These are phyloP conservation scores for Dichetophora obliterata DNA, from an alignment of 2,888 invertebrate genomes.

Conservation along the genomic window DNA sequence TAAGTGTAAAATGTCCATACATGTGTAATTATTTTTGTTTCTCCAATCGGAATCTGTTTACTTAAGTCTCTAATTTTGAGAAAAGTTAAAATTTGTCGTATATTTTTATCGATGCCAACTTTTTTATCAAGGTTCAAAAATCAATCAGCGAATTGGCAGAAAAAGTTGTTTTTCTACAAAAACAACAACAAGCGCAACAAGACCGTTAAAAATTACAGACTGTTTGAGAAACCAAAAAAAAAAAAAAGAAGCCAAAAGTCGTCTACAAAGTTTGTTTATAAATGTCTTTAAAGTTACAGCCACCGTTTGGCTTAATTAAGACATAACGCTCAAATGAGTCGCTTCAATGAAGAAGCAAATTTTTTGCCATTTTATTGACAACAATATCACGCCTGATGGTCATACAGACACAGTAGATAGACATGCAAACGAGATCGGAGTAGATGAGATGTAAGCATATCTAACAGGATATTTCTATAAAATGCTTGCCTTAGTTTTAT, in stretches of 20 bases:
- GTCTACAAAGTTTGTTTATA: background rate
- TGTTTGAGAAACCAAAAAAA: background rate
- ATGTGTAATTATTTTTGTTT: no score
- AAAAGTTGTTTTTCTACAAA: background rate
- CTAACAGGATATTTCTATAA: background rate
- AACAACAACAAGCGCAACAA: background rate
- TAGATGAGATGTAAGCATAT: background rate
- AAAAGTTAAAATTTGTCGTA: no score
- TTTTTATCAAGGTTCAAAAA: no score
- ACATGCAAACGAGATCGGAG: background rate
- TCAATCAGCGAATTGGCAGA: background rate
- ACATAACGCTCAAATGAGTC: constrained; percentile 32
- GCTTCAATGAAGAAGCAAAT: background rate
- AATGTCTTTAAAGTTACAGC: constrained; percentile 12
- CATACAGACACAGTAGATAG: background rate
- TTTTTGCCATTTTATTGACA: constrained; percentile 28
- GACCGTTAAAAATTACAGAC: no score
- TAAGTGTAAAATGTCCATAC: no score
- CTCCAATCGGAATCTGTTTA: no score
- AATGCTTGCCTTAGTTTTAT: background rate
- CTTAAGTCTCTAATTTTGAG: no score
- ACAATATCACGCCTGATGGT: constrained; percentile 31
- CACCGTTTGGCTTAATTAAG: constrained; percentile 36
- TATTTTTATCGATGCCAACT: no score
- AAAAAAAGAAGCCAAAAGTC: background rate